Conservation (phyloP, 2,888 invertebrate genomes). For the Syrphus vitripennis region DNA sequence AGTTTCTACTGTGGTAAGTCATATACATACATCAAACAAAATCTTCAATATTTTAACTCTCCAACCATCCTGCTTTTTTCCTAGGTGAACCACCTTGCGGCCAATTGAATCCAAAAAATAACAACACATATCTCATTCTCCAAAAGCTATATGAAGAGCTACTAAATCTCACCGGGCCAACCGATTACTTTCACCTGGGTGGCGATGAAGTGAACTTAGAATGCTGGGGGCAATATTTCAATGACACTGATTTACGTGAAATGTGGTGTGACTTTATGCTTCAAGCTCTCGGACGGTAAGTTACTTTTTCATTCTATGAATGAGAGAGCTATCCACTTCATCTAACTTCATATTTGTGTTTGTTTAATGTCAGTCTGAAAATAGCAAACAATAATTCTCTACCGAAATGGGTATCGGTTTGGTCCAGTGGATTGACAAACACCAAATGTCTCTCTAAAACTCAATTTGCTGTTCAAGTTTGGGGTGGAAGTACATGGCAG, state of each 20-base stretch:
- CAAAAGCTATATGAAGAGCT: conserved; percentile 89
- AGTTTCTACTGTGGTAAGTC: conserved; percentile 86
- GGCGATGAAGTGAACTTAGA: conserved; percentile 86
- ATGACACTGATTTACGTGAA: conserved; percentile 89
- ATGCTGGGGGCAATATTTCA: conserved; percentile 89
- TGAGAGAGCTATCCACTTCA: not conserved
- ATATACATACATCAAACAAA: conserved; percentile 29
- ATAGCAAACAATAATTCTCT: conserved; percentile 79
- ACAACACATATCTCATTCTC: conserved; percentile 87
- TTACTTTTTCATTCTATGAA: conserved; percentile 4
- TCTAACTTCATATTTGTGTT: conserved; percentile 17
- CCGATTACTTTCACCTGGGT: conserved; percentile 92
- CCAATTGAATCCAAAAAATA: conserved; percentile 91
- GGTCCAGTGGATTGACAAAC: conserved; percentile 90
- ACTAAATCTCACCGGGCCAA: conserved; percentile 87
- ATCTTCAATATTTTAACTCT: conserved; percentile 1
- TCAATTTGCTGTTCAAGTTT: conserved; percentile 87
- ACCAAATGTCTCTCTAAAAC: conserved; percentile 85
- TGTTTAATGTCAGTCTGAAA: conserved; percentile 75
- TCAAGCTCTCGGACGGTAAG: conserved; percentile 83
- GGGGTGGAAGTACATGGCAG: conserved; percentile 92
- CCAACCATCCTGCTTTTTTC: not conserved
- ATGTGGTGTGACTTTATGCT: conserved; percentile 90
- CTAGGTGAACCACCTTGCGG: conserved; percentile 91
- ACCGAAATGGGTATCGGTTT: conserved; percentile 83